These are phyloP conservation scores for Oryzias celebensis DNA, from an alignment of 2,113 vertebrate species.

Conservation along the genomic window DNA sequence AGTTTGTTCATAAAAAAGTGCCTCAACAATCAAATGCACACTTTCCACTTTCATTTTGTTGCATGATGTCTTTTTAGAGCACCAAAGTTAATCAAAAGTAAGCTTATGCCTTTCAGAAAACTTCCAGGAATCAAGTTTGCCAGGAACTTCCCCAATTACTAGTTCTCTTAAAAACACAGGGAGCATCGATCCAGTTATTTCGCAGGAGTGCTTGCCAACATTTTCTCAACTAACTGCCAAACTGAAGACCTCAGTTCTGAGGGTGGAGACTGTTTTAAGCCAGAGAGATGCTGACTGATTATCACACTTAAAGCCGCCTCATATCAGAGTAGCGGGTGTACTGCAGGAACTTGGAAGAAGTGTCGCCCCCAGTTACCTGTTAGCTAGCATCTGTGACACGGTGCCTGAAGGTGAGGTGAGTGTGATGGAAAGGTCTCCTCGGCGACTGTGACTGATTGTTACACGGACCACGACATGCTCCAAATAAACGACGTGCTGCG, in stretches of 20 bases:
- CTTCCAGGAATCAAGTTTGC: too few species aligned
- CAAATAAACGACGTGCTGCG: constrained; percentile 85
- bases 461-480: constrained; percentile 89
- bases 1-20: too few species aligned
- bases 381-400: constrained; percentile 88
- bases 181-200: constrained; percentile 2
- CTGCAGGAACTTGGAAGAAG: not conserved
- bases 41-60: too few species aligned
- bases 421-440: constrained; percentile 91
- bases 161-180: too few species aligned
- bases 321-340: not conserved
- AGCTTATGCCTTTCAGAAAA: too few species aligned
- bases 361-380: constrained; percentile 80
- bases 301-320: not conserved
- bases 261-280: not conserved
- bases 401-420: constrained; percentile 93
- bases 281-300: not conserved
- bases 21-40: too few species aligned
- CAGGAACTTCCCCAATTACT: too few species aligned
- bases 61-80: too few species aligned
- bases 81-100: too few species aligned
- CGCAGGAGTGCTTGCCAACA: constrained; percentile 18
- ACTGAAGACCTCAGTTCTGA: constrained; percentile 13
- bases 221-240: constrained; percentile 11
- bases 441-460: constrained; percentile 85